Evolutionary conservation across 2,888 invertebrate genomes (phyloP), one percentile per base, ranked within the genome.

Genomic region (Apotomis turbidana): DNA sequence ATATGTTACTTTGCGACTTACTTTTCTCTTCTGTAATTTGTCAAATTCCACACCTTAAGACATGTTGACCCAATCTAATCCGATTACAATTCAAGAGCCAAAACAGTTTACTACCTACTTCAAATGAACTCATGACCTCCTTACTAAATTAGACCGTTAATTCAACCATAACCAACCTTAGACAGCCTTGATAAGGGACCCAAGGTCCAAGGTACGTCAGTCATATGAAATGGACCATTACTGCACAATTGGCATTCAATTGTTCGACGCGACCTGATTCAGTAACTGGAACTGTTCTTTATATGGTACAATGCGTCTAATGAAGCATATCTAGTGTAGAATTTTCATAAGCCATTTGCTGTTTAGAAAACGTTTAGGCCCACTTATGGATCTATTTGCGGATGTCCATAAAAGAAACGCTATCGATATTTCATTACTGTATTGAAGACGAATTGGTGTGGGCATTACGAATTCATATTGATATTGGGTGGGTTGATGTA

Each of bases 221-320:
- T 67, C 66, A 71, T 67, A 71, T 61, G 41, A 67, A 71, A 67
- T 61, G 54, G 55, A 68, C 60, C 59, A 67, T 60, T 55, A 57
- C 38, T 46, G 54, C 13, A 62, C 68, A 72, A 72, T 72, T 72
- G 72, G 63, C 58, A 63, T 72, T 72, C 72, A 68, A 62, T 72
- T 72, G 68, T 68, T 68, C 41, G 70, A 71, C 27, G 9, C 70
- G 54, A 59, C 71, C 71, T 27, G 61, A 68, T 68, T 67, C 61
- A 46, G 64, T 54, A 59, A 64, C 55, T 62, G 61, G 61, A 15
- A 61, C 51, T 5, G 5, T 46, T 54, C 52, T 64, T 15, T 66
- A 71, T 71, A 66, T 60, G 60, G 71, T 55, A 71, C 71, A 66
- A 66, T 71, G 62, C 54, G 52, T 9, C 54, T 60, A 61, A 46